A percentile compares a stretch with the other conserved stretches of the same genome.
These are phyloP conservation scores for Platichthys stellatus DNA, from an alignment of 2,113 vertebrate genomes.

Conservation along the genomic window DNA sequence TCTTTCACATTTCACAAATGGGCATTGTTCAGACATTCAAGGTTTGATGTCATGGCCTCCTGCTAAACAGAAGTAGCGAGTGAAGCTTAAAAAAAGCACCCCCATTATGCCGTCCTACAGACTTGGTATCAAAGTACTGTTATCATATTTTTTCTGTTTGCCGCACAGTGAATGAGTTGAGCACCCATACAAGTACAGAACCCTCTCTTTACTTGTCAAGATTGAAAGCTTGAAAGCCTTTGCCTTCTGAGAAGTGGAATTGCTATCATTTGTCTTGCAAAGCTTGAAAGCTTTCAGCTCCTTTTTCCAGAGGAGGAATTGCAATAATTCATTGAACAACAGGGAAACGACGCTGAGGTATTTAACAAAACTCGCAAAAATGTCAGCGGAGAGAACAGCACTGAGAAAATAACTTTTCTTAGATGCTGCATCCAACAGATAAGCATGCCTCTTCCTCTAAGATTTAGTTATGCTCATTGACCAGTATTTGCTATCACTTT, in stretches of 20 bases:
- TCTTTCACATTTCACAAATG: neutral
- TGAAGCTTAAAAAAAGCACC: slow-evolving; percentile 20
- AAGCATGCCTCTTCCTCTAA: neutral
- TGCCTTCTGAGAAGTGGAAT: slow-evolving; percentile 58
- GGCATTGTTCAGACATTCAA: slow-evolving; percentile 1
- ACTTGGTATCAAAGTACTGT: slow-evolving; percentile 41
- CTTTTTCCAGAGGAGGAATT: slow-evolving; percentile 38
- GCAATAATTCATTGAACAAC: slow-evolving; percentile 50
- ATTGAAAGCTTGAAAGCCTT: slow-evolving; percentile 72
- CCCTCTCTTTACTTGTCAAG: slow-evolving; percentile 71
- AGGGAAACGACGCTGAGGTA: slow-evolving; percentile 22
- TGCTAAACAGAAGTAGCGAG: slow-evolving; percentile 34
- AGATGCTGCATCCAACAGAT: neutral
- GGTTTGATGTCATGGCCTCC: slow-evolving; percentile 13
- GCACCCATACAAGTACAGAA: slow-evolving; percentile 48
- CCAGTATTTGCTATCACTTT: too few relatives aligned
- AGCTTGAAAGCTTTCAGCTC: slow-evolving; percentile 58
- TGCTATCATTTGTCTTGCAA: slow-evolving; percentile 69
- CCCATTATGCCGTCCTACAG: slow-evolving; percentile 7
- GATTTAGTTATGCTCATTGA: neutral
- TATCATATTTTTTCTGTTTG: slow-evolving; percentile 44
- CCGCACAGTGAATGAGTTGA: slow-evolving; percentile 40
- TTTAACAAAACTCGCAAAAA: neutral
- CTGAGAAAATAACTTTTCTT: neutral
- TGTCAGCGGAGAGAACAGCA: neutral